A percentile compares a stretch with the other conserved stretches of the same genome.
Conservation (phyloP, 2,888 invertebrate genomes). For the Augochlorella aurata region DNA sequence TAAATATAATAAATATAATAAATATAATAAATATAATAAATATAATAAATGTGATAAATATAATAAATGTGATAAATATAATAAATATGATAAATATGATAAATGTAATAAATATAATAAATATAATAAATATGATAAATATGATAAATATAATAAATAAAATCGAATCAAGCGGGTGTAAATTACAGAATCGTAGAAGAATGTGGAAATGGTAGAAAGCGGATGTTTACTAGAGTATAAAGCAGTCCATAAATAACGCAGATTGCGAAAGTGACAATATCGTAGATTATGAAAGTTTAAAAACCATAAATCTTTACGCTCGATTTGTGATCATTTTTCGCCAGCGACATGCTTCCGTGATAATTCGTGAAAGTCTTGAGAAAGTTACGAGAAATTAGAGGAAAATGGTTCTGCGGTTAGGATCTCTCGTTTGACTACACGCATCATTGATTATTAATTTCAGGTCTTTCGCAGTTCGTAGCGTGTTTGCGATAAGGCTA, state of each 20-base stretch:
- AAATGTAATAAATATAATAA: too few relatives aligned
- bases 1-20: too few relatives aligned
- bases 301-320: conserved; percentile 60
- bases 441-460: conserved; percentile 64
- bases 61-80: too few relatives aligned
- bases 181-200: neutral
- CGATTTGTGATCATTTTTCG: conserved; percentile 59
- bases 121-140: too few relatives aligned
- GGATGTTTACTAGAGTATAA: conserved; percentile 33
- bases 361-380: conserved; percentile 56
- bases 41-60: too few relatives aligned
- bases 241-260: conserved; percentile 21
- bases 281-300: conserved; percentile 54
- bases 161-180: neutral
- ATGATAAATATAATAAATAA: too few relatives aligned
- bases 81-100: too few relatives aligned
- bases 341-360: conserved; percentile 54
- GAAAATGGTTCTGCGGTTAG: conserved; percentile 51
- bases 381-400: conserved; percentile 59
- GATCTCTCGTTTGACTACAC: conserved; percentile 53
- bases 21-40: too few relatives aligned
- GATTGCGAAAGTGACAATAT: conserved; percentile 54
- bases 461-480: conserved; percentile 47
- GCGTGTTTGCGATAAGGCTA: conserved; percentile 57
- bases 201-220: conserved; percentile 35